A percentile compares a stretch with the other conserved stretches of the same genome.
Evolutionary conservation across 2,888 invertebrate genomes (phyloP).

Genomic region (Napeogenes sylphis): DNA sequence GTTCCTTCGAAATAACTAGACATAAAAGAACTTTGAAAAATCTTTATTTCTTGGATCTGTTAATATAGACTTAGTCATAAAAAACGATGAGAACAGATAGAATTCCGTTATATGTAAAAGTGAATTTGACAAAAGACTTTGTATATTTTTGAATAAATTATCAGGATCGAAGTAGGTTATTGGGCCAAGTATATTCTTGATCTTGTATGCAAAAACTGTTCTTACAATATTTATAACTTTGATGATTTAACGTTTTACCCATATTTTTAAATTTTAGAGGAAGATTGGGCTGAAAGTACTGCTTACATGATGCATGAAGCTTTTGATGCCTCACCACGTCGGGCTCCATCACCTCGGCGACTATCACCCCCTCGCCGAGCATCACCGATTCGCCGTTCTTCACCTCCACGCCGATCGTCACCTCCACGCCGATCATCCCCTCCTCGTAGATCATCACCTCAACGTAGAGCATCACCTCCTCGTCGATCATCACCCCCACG

Average conservation of each 20-base stretch:
- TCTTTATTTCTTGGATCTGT: no score
- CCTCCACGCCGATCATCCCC: constrained; percentile 49
- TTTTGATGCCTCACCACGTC: constrained; percentile 68
- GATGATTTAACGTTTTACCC: neutral
- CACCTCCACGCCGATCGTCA: constrained; percentile 47
- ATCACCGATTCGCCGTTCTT: constrained; percentile 43
- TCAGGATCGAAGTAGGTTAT: constrained; percentile 38
- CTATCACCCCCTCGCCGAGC: constrained; percentile 37
- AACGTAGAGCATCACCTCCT: constrained; percentile 42
- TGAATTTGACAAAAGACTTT: constrained; percentile 49
- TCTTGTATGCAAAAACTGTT: neutral
- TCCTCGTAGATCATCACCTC: constrained; percentile 39
- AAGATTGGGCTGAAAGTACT: constrained; percentile 84
- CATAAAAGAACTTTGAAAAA: no score
- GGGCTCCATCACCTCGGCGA: constrained; percentile 40
- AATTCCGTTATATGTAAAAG: constrained; percentile 58
- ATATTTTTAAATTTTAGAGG: constrained; percentile 78
- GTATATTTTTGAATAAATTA: constrained; percentile 45
- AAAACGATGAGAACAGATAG: constrained; percentile 35
- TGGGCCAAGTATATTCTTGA: constrained; percentile 37
- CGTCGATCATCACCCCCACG: constrained; percentile 45
- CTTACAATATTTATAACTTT: neutral
- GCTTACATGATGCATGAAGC: constrained; percentile 81
- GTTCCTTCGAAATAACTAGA: no score
- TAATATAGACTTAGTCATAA: neutral